phyloP scores from a whole-genome alignment of 2,797 vertebrate genomes.

The Erethizon dorsatum region DNA sequence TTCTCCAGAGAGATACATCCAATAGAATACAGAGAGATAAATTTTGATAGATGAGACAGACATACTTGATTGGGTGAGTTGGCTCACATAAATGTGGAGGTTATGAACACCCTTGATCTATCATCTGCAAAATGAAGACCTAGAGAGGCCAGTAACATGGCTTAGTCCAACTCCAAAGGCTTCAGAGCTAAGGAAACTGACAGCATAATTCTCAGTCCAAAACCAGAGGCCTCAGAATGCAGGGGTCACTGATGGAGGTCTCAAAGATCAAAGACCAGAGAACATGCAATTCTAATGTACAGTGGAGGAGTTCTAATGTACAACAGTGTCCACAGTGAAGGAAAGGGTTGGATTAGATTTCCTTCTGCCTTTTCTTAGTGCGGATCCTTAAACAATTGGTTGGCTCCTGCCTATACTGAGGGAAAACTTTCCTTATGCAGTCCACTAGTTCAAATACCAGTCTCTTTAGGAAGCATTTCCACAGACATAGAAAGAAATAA shows the following conservation, averaged over 20 bases:
- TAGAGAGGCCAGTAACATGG: too few species aligned
- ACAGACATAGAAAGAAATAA: neutral
- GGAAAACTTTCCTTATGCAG: neutral
- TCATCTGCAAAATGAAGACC: neutral
- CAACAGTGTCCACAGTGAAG: neutral
- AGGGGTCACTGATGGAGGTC: neutral
- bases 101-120: neutral
- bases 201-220: too few species aligned
- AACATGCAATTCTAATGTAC: neutral
- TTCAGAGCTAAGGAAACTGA: too few species aligned
- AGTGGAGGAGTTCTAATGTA: neutral
- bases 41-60: neutral
- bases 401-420: accelerated
- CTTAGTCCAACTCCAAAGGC: too few species aligned
- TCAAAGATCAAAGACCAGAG: too few species aligned
- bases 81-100: neutral
- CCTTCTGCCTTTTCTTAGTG: neutral
- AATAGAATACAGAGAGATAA: neutral
- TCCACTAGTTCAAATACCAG: neutral
- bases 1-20: neutral
- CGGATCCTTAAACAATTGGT: too few species aligned
- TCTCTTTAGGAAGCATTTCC: neutral
- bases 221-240: neutral
- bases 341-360: neutral
- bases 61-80: neutral